Percentiles rank a stretch among this genome's conserved stretches.
Evolutionary conservation across 2,113 vertebrate species (phyloP).

Genomic region (zebrafish (Danio rerio)): DNA sequence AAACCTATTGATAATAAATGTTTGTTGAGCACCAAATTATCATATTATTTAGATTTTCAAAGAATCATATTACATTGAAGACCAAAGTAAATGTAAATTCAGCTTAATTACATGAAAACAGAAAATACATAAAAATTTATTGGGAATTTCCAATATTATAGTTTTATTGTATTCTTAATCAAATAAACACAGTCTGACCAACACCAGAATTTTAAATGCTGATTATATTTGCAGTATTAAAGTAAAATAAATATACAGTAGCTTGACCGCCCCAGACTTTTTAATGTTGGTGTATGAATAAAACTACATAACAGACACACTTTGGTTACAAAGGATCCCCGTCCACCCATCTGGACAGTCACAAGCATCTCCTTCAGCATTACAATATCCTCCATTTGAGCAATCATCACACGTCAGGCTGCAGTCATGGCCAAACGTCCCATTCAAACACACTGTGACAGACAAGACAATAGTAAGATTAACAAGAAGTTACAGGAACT

Average conservation of each 20-base stretch:
- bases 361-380: conserved; percentile 75
- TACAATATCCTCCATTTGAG: conserved; percentile 82
- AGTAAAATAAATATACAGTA: no score
- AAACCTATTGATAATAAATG: neutral
- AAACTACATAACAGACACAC: conserved; percentile 73
- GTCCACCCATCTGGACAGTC: conserved; percentile 86
- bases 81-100: neutral
- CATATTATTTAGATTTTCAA: neutral
- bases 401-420: conserved; percentile 92
- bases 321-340: conserved; percentile 88
- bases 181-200: neutral
- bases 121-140: no score
- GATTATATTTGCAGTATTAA: no score
- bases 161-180: neutral
- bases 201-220: no score
- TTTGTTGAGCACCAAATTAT: neutral
- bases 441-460: conserved; percentile 79
- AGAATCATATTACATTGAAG: neutral
- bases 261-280: no score
- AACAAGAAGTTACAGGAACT: neutral
- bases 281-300: no score
- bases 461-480: neutral
- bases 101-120: neutral
- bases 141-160: neutral
- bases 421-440: conserved; percentile 90